Base-by-base conservation (phyloP, 2,113 vertebrate species). In the Nerophis ophidion region DNA sequence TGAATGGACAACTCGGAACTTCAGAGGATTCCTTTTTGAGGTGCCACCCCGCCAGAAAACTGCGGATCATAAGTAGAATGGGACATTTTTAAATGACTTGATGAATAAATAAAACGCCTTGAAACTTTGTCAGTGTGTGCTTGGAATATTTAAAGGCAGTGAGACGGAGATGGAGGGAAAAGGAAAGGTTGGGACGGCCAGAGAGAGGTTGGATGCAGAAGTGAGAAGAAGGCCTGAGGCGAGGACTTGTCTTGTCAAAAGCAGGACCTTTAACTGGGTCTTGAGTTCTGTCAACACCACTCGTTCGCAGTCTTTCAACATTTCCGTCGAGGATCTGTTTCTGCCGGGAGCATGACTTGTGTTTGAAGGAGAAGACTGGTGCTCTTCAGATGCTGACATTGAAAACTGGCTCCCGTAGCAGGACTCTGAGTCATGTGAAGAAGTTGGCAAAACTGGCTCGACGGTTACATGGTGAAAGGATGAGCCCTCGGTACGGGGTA, bases 21-120 rank as follows among this genome's bases (percentile, higher is more conserved):
- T 76, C 50, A 77, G 83, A 77, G 83, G 82, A 84, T 79, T 65
- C 47, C n/a, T 80, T 63, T 65, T 72, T 83, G 63, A 65, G 70
- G 75, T 68, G 68, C 79, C 71, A n/a, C 48, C 50, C 33, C 26
- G 26, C 70, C 6, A 16, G 60, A 66, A 78, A 74, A 70, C 71
- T 64, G 45, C 6, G 34, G 69, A 61, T 70, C 71, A 67, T 66
- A 72, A 60, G 75, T 59, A 63, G 55, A n/a, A 71, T 59, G 33
- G 66, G 65, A 75, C 85, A 80, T 84, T 61, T 58, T 61, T 58
- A 81, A 82, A 86, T 84, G 68, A 80, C 54, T 70, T 72, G 76
- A 84, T 86, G 79, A 87, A 88, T 88, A 87, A 85, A 85, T 80
- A 86, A 81, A 63, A 83, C 69, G 71, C 42, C 67, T 68, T 79